A percentile compares a stretch with the other conserved stretches of the same genome.
Conservation (phyloP, 1,140 invertebrate genomes). For the Drosophila carrolli region DNA sequence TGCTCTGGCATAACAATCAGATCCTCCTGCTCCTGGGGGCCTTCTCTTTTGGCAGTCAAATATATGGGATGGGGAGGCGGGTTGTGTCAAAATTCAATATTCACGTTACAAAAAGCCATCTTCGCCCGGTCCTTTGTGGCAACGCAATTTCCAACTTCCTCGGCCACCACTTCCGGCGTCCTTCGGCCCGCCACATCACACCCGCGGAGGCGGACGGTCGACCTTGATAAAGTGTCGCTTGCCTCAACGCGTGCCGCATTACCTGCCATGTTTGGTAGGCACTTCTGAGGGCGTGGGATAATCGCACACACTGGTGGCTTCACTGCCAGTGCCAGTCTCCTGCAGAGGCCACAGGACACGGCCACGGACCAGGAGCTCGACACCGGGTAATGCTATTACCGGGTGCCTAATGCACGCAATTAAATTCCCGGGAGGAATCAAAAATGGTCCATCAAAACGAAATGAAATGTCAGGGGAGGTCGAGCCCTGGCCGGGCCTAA, state of each 20-base stretch:
- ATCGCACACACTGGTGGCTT: slow-evolving; percentile 5
- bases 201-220: neutral
- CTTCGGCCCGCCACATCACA: slow-evolving; percentile 1
- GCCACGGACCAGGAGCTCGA: neutral
- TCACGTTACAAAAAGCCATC: slow-evolving; percentile 49
- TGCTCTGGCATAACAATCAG: slow-evolving; percentile 31
- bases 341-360: neutral
- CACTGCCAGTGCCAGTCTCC: neutral
- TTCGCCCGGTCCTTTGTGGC: slow-evolving; percentile 4
- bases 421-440: slow-evolving; percentile 63
- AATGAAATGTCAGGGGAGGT: slow-evolving; percentile 54
- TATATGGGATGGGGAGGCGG: slow-evolving; percentile 7
- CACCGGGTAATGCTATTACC: slow-evolving; percentile 71
- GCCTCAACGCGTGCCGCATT: slow-evolving; percentile 6
- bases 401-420: slow-evolving; percentile 68
- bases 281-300: slow-evolving; percentile 23
- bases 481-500: slow-evolving; percentile 24
- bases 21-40: neutral
- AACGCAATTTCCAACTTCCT: slow-evolving; percentile 31
- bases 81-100: slow-evolving; percentile 79
- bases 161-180: slow-evolving; percentile 30
- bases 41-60: slow-evolving; percentile 40
- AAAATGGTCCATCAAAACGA: slow-evolving; percentile 62
- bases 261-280: slow-evolving; percentile 22
- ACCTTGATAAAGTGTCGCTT: slow-evolving; percentile 41